Evolutionary conservation across 2,888 invertebrate genomes (phyloP).

Genomic region (Ochropleura plecta): DNA sequence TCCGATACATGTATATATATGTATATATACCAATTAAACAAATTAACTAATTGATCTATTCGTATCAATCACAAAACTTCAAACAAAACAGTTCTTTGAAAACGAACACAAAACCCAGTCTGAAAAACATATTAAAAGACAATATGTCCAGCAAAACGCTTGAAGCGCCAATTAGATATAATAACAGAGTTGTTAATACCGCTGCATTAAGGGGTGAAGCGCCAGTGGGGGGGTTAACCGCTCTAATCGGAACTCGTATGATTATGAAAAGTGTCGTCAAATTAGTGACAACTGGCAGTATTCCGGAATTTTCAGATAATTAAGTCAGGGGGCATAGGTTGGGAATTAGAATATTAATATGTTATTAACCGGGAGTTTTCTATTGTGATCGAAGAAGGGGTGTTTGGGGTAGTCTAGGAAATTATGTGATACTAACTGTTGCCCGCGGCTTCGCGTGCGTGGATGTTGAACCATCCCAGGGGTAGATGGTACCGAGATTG

Average conservation of each 20-base stretch:
- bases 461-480: no score
- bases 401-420: not conserved
- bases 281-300: conserved; percentile 63
- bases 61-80: conserved; percentile 18
- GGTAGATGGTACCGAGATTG: no score
- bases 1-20: not conserved
- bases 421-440: no score
- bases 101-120: conserved; percentile 1
- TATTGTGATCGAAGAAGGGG: conserved; percentile 25
- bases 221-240: conserved; percentile 51
- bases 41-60: not conserved
- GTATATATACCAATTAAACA: not conserved
- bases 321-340: conserved; percentile 51
- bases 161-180: conserved; percentile 69
- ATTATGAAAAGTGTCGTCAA: conserved; percentile 76
- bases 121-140: conserved; percentile 9
- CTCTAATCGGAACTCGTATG: conserved; percentile 72
- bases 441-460: no score
- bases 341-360: conserved; percentile 55
- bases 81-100: conserved; percentile 18
- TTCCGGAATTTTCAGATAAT: conserved; percentile 62
- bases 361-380: conserved; percentile 19
- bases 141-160: conserved; percentile 53
- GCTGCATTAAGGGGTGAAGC: conserved; percentile 19
- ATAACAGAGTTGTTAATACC: conserved; percentile 61